Evolutionary conservation across 2,797 vertebrate species (phyloP).

Genomic region (Natrix natrix): DNA sequence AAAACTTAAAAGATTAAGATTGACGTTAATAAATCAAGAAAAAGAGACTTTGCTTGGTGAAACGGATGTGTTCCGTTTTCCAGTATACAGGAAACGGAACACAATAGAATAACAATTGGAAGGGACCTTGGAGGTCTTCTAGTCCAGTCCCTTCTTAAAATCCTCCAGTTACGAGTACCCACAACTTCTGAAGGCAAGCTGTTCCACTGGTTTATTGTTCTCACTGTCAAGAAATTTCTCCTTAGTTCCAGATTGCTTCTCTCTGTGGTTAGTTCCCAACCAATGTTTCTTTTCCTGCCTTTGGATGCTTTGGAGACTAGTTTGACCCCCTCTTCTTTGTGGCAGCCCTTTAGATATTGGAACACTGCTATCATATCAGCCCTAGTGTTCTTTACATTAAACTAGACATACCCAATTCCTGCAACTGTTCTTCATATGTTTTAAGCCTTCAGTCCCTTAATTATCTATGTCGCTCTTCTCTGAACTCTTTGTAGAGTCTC

Average conservation of each 20-base stretch:
- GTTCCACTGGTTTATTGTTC: not conserved
- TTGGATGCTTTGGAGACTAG: not conserved
- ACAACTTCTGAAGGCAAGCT: not conserved
- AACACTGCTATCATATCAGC: not conserved
- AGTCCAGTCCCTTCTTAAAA: not conserved
- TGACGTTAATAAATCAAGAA: not conserved
- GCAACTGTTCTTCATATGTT: not conserved
- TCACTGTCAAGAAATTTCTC: not conserved
- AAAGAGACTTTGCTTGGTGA: not conserved
- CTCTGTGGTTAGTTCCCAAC: not conserved
- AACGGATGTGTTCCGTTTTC: not conserved
- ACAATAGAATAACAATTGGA: too few relatives aligned
- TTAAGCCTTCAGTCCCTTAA: not conserved
- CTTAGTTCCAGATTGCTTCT: not conserved
- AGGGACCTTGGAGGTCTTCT: too few relatives aligned
- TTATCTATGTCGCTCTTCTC: too few relatives aligned
- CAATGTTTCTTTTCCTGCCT: not conserved
- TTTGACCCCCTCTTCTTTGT: not conserved
- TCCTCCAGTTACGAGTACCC: not conserved
- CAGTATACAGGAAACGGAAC: not conserved
- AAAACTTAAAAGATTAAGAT: not conserved
- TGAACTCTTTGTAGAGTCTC: not conserved
- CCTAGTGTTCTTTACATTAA: not conserved
- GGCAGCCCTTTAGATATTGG: not conserved
- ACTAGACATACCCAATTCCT: not conserved